Evolutionary conservation across 2,797 vertebrate genomes (phyloP).

Genomic region (Xiphorhynchus erythropygius): DNA sequence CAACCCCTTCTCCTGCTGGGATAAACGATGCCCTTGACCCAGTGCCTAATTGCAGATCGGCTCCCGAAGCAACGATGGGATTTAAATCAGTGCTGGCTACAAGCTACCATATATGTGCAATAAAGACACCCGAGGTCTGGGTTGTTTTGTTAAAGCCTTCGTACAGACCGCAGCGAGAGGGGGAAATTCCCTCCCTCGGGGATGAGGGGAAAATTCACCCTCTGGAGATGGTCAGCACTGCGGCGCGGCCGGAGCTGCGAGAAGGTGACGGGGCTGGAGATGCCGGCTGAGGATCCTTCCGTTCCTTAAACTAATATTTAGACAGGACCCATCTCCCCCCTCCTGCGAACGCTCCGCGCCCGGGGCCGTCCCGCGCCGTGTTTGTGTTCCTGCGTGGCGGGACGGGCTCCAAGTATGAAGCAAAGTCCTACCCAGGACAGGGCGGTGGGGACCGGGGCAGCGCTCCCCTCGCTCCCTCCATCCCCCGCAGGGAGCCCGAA

Average conservation of each 20-base stretch:
- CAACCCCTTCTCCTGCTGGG: neutral
- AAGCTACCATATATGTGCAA: slow-evolving; percentile 68
- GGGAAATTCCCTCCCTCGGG: slow-evolving; percentile 35
- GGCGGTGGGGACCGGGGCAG: neutral
- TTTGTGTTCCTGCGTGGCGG: slow-evolving; percentile 33
- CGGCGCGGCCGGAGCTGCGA: neutral
- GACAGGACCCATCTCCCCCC: neutral
- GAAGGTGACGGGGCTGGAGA: slow-evolving; percentile 15
- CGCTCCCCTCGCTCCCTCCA: neutral
- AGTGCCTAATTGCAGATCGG: neutral
- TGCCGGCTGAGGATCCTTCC: slow-evolving; percentile 30
- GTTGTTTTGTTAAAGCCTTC: slow-evolving; percentile 21
- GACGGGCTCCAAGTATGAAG: slow-evolving; percentile 33
- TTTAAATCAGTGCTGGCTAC: slow-evolving; percentile 37
- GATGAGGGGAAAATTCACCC: neutral
- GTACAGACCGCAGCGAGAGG: neutral
- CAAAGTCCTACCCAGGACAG: neutral
- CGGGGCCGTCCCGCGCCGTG: slow-evolving; percentile 1
- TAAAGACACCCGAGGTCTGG: slow-evolving; percentile 26
- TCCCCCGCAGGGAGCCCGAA: neutral
- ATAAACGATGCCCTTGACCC: neutral
- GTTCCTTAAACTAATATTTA: slow-evolving; percentile 67
- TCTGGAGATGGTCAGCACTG: neutral
- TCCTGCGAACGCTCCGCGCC: neutral
- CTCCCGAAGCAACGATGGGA: neutral